Evolutionary conservation across 2,113 vertebrate species (phyloP).

Genomic region (Anas platyrhynchos): DNA sequence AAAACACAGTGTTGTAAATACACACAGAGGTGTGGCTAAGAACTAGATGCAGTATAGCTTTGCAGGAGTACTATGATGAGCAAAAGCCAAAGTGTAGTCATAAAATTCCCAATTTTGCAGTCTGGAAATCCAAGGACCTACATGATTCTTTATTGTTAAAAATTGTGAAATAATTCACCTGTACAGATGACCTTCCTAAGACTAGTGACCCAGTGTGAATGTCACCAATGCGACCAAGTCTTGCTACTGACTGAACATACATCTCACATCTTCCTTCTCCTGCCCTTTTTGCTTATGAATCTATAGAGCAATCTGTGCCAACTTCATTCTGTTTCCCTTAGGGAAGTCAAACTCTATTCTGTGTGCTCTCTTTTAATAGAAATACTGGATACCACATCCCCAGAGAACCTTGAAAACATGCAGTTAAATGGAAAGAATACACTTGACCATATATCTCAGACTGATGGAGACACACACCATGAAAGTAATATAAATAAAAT

Average conservation of each 20-base stretch:
- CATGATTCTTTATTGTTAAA: neutral
- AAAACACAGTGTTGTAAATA: neutral
- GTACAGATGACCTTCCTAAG: neutral
- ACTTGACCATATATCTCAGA: constrained; percentile 23
- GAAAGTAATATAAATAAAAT: constrained; percentile 55
- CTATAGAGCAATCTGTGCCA: neutral
- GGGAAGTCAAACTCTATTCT: constrained; percentile 5
- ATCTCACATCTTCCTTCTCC: neutral
- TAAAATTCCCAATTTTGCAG: neutral
- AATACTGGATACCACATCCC: constrained; percentile 33
- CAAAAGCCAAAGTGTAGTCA: accelerated
- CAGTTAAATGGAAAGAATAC: constrained; percentile 47
- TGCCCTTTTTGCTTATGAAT: neutral
- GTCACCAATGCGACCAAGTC: accelerated
- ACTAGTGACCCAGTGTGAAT: neutral
- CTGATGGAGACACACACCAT: constrained; percentile 25
- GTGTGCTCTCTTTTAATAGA: constrained; percentile 8
- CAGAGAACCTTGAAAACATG: constrained; percentile 33
- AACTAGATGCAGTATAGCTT: neutral
- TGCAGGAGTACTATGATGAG: neutral
- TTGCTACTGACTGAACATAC: neutral
- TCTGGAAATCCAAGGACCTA: neutral
- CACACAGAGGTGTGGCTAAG: neutral
- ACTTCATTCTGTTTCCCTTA: neutral
- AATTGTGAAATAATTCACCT: accelerated